phyloP scores from a whole-genome alignment of 1,140 invertebrate species.

The Macrobrachium rosenbergii region DNA sequence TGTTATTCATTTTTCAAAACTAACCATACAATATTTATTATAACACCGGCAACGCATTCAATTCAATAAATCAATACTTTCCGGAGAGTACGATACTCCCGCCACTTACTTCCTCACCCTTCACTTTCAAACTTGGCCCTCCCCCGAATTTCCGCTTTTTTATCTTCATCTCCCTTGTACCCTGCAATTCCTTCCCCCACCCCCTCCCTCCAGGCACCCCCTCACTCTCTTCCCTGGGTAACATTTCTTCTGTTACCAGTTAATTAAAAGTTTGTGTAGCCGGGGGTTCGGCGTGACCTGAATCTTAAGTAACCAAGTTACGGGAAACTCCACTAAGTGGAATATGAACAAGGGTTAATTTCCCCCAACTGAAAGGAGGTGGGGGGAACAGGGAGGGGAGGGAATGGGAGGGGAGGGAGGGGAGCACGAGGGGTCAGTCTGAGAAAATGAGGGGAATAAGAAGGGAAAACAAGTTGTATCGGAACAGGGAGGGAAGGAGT shows the following conservation, averaged over 20 bases:
- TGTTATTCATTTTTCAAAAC: no score
- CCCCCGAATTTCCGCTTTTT: neutral
- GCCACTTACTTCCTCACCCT: slow-evolving; percentile 1
- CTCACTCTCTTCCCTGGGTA: slow-evolving; percentile 1
- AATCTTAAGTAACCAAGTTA: slow-evolving; percentile 12
- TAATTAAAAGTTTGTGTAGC: slow-evolving; percentile 45
- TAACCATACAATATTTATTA: no score
- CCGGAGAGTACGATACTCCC: neutral
- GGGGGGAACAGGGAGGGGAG: neutral
- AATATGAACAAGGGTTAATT: slow-evolving; percentile 38
- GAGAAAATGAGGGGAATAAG: no score
- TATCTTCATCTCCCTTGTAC: neutral
- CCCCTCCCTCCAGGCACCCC: neutral
- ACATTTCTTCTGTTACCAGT: slow-evolving; percentile 40
- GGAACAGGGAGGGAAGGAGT: slow-evolving; percentile 1
- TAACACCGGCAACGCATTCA: no score
- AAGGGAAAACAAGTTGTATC: no score
- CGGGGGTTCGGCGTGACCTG: slow-evolving; percentile 30
- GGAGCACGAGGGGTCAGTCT: no score
- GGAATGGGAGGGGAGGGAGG: neutral
- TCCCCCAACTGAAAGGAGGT: slow-evolving; percentile 7
- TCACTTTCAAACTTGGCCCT: neutral
- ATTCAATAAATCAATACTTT: no score
- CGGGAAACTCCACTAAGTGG: slow-evolving; percentile 7
- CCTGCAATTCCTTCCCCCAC: neutral